Conservation (phyloP, 2,113 vertebrate species). For the Chaetops frenatus region DNA sequence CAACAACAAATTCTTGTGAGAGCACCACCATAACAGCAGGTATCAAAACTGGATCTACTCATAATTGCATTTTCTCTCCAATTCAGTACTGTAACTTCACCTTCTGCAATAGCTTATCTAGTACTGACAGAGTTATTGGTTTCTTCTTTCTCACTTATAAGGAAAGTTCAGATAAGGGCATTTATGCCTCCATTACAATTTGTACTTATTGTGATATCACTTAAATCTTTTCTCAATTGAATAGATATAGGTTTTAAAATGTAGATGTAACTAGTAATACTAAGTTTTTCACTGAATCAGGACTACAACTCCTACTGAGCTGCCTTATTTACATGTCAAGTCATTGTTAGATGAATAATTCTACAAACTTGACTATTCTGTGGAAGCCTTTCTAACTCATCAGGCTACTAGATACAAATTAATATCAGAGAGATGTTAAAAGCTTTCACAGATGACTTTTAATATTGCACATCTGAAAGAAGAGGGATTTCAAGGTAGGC, state of each 20-base stretch:
- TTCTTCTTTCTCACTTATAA: neutral
- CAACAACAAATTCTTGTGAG: neutral
- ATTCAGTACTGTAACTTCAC: neutral
- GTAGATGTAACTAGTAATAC: neutral
- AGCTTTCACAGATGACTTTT: neutral
- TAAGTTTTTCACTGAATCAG: neutral
- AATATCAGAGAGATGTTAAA: neutral
- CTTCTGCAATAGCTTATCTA: neutral
- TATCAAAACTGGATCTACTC: neutral
- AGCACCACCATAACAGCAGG: neutral
- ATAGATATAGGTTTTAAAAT: neutral
- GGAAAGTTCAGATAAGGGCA: neutral
- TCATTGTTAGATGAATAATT: neutral
- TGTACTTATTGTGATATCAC: neutral
- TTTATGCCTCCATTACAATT: neutral
- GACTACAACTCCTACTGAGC: neutral
- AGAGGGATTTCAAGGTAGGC: neutral
- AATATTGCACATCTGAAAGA: neutral
- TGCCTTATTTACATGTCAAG: neutral
- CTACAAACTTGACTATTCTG: neutral
- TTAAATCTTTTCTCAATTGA: neutral
- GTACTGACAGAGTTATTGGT: neutral
- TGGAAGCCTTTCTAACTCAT: neutral
- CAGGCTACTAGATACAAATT: neutral
- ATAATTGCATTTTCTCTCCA: neutral